A percentile compares a stretch with the other conserved stretches of the same genome.
phyloP scores from a whole-genome alignment of 35 echinoderm and acorn worm genomes.

The Stichopus chloronotus region DNA sequence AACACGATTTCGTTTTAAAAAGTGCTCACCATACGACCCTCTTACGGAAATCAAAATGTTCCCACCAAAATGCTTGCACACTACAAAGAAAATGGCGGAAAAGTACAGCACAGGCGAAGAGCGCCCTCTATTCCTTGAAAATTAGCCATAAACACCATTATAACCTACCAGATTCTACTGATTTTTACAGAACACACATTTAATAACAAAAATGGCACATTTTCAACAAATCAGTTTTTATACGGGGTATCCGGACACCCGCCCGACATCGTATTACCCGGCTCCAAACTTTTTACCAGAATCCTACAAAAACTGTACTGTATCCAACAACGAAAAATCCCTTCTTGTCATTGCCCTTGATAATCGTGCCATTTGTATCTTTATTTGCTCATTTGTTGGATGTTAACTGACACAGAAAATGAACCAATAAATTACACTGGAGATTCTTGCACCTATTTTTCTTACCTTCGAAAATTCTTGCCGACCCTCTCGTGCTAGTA shows the following conservation, averaged over 20 bases:
- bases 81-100: neutral
- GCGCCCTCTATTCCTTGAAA: conserved; percentile 1
- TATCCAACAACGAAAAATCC: conserved; percentile 6
- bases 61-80: conserved; percentile 12
- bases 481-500: neutral
- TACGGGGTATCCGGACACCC: neutral
- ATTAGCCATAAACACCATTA: conserved; percentile 16
- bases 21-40: neutral
- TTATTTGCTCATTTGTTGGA: neutral
- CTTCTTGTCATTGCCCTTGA: too few relatives aligned
- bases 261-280: neutral
- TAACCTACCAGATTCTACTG: conserved; percentile 11
- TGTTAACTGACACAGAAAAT: neutral
- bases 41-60: neutral
- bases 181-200: neutral
- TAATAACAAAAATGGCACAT: neutral
- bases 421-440: neutral
- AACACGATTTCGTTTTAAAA: neutral
- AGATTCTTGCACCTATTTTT: neutral
- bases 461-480: too few relatives aligned
- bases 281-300: neutral
- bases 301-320: neutral
- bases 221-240: neutral
- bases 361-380: neutral
- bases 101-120: conserved; percentile 5